Evolutionary conservation across 2,113 vertebrate genomes (phyloP), one percentile per base, ranked within the genome.

Genomic region (Azemiops feae): DNA sequence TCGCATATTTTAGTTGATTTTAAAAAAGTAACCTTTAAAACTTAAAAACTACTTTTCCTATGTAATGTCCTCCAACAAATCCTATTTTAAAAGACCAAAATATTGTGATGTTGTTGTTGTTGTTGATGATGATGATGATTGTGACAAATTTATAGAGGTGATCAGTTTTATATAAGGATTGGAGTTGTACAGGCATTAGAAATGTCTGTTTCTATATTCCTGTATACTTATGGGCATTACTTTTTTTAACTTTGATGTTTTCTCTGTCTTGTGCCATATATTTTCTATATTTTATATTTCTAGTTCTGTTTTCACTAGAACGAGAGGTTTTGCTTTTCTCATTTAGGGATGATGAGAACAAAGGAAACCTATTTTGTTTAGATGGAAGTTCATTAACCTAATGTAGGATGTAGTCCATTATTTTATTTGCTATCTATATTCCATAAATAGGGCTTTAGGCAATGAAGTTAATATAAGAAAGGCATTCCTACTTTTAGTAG

Each of bases 1-100:
- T 97, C 97, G 97, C 96, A 97, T 97, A 97, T 96, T 98, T 97
- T 97, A 96, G 93, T 94, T 97, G 96, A 97, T 98, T 97, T 91
- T 95, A 96, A 97, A 96, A 96, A 95, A 27, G 39, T 93, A 92
- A 81, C 60, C 96, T 94, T 97, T 95, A 30, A 55, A 96, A 95
- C 60, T 88, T 93, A 95, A 96, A 95, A 94, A 96, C 96, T 74
- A 23, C 94, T 96, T 96, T 94, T 92, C 58, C 92, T 95, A 16
- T 92, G 89, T 93, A 95, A 90, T 92, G 54, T 90, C 69, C 92
- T 92, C 92, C 95, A 96, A 94, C 93, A 93, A 93, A 91, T 87
- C 11, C 81, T 85, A 54, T 12, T 93, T 97, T 96, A 96, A 95
- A 57, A 95, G 52, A 91, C 91, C 22, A 88, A 88, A 92, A 74